Conservation (phyloP, 1,140 invertebrate species). For the Bombus sylvicola region DNA sequence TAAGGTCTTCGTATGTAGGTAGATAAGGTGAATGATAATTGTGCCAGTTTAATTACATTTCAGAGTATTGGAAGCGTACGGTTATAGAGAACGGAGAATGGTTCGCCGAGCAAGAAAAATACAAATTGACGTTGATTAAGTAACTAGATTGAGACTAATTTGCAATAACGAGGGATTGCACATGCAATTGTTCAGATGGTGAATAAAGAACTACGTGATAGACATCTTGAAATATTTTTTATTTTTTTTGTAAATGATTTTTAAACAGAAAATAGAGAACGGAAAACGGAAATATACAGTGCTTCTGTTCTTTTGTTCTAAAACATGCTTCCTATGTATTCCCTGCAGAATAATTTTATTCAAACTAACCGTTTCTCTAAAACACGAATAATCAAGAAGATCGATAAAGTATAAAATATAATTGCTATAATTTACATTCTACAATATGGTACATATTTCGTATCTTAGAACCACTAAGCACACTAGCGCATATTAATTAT, state of each 20-base stretch:
- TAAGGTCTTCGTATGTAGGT: neutral
- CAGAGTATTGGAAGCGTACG: constrained; percentile 84
- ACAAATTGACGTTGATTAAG: constrained; percentile 73
- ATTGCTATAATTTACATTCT: constrained; percentile 30
- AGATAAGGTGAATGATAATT: neutral
- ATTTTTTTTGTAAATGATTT: constrained; percentile 17
- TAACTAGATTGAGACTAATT: constrained; percentile 42
- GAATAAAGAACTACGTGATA: neutral
- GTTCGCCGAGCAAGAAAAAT: constrained; percentile 84
- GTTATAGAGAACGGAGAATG: constrained; percentile 83
- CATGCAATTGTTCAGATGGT: neutral
- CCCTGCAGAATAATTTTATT: neutral
- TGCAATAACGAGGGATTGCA: neutral
- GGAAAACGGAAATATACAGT: constrained; percentile 28
- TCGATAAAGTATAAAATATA: constrained; percentile 32
- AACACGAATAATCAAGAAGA: neutral
- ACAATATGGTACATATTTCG: constrained; percentile 38
- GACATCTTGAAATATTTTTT: constrained; percentile 3
- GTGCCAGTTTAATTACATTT: constrained; percentile 39
- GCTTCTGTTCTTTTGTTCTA: neutral
- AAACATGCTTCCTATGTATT: neutral
- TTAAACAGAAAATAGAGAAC: constrained; percentile 28
- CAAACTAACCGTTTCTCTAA: neutral
- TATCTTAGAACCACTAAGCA: constrained; percentile 1
- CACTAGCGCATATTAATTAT: neutral